Evolutionary conservation across 2,888 invertebrate genomes (phyloP), one percentile per base, ranked within the genome.

Genomic region (Vesta saturnalis): DNA sequence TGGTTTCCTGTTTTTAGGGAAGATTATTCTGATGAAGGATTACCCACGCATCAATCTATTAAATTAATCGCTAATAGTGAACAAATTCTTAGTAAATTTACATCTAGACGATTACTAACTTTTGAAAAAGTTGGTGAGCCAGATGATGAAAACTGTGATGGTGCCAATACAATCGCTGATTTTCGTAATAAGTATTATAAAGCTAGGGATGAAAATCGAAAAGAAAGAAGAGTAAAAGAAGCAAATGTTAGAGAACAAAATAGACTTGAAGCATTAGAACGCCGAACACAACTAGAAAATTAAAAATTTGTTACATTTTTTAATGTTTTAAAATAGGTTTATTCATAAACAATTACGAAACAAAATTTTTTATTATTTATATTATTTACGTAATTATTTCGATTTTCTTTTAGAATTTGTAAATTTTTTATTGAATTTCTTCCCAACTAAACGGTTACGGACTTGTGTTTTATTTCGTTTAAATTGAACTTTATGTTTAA

Each of bases 1-100:
- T 99, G 99, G 99, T 91, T 97, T 77, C 99, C 99, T 21, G 87
- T 97, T 82, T 82, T 12, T 79, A 94, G 93, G 74, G 89, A 90
- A 63, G 92, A 93, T 72, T 95, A 94, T 81, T 82, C 85, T 0
- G 89, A 90, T 58, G 85, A 89, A 0, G 89, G 91, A 67, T 83
- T 99, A 15, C 98, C 99, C 0, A 83, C 84, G 2, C 96, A 99
- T 85, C 90, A 92, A 1, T 92, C 93, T 78, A 85, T 99, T 67
- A 79, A 85, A 66, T 83, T 99, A 60, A 84, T 94, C 35, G 90
- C 91, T 18, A 97, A 95, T 85, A 94, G 94, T 6, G 97, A 99
- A 83, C 99, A 99, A 84, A 85, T 90, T 15, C 85, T 99, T 57
- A 94, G 92, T 12, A 90, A 89, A 75, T 88, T 92, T 75, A 92